Evolutionary conservation across 2,888 invertebrate genomes (phyloP).

Genomic region (Subacronicta megacephala): DNA sequence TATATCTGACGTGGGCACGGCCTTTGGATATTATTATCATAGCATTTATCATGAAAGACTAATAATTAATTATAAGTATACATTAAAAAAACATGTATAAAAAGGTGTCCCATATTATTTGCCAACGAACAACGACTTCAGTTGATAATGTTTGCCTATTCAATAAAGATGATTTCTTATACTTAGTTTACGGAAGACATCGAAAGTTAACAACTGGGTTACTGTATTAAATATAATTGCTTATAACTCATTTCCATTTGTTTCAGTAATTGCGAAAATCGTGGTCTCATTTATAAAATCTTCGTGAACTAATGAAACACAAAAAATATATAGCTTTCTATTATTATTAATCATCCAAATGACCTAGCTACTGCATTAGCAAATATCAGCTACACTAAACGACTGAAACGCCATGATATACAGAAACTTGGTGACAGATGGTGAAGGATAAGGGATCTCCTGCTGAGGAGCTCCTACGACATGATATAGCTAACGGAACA

Average conservation of each 20-base stretch:
- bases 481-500: too few relatives aligned
- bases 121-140: too few relatives aligned
- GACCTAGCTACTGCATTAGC: too few relatives aligned
- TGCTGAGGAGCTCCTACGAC: too few relatives aligned
- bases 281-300: constrained; percentile 35
- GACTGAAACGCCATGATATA: too few relatives aligned
- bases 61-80: constrained; percentile 4
- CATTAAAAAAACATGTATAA: constrained; percentile 20
- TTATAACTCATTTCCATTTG: constrained; percentile 27
- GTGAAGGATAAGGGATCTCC: too few relatives aligned
- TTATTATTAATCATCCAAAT: too few relatives aligned
- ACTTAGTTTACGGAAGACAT: not conserved
- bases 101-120: not conserved
- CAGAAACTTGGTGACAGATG: too few relatives aligned
- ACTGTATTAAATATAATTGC: constrained; percentile 25
- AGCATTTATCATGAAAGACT: constrained; percentile 12
- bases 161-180: too few relatives aligned
- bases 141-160: too few relatives aligned
- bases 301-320: constrained; percentile 42
- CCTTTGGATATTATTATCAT: constrained; percentile 29
- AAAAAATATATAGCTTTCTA: constrained; percentile 30
- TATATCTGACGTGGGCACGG: constrained; percentile 19
- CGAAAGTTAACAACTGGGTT: not conserved
- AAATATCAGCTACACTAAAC: too few relatives aligned
- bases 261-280: constrained; percentile 30